Percentiles rank a stretch among this genome's conserved stretches.
Conservation (phyloP, 2,113 vertebrate genomes). For the Crotalus tigris region DNA sequence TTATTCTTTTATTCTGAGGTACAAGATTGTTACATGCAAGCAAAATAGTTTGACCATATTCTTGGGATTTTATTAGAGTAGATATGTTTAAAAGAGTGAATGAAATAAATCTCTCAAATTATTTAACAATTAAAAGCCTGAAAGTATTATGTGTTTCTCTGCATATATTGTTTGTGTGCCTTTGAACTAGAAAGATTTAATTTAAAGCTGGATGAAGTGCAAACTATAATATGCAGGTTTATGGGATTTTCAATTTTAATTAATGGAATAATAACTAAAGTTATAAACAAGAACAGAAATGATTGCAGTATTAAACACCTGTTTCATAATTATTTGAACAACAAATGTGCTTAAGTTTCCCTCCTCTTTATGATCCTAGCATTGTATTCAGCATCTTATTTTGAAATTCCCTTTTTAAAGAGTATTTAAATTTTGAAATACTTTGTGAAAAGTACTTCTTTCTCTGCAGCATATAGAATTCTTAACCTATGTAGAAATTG, state of each 20-base stretch:
- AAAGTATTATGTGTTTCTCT: conserved; percentile 29
- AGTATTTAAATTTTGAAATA: conserved; percentile 18
- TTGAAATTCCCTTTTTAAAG: conserved; percentile 55
- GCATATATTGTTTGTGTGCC: background rate
- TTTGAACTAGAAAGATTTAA: conserved; percentile 40
- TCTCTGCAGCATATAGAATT: conserved; percentile 1
- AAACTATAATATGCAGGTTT: conserved; percentile 43
- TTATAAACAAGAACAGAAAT: conserved; percentile 69
- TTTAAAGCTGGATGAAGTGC: conserved; percentile 54
- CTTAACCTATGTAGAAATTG: background rate
- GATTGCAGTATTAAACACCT: conserved; percentile 70
- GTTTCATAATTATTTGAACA: conserved; percentile 72
- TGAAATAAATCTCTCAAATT: conserved; percentile 28
- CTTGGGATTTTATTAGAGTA: background rate
- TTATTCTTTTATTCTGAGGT: background rate
- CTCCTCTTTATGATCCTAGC: conserved; percentile 66
- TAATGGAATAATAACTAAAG: conserved; percentile 68
- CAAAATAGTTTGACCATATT: background rate
- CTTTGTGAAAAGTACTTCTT: background rate
- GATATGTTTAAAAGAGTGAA: background rate
- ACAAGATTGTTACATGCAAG: background rate
- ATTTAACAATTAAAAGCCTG: conserved; percentile 39
- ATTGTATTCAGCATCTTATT: conserved; percentile 48
- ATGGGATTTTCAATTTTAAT: conserved; percentile 69
- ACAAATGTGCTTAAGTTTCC: conserved; percentile 64